Evolutionary conservation across 2,888 invertebrate species (phyloP), one percentile per base, ranked within the genome.

Genomic region (Drosophila buzzatii): DNA sequence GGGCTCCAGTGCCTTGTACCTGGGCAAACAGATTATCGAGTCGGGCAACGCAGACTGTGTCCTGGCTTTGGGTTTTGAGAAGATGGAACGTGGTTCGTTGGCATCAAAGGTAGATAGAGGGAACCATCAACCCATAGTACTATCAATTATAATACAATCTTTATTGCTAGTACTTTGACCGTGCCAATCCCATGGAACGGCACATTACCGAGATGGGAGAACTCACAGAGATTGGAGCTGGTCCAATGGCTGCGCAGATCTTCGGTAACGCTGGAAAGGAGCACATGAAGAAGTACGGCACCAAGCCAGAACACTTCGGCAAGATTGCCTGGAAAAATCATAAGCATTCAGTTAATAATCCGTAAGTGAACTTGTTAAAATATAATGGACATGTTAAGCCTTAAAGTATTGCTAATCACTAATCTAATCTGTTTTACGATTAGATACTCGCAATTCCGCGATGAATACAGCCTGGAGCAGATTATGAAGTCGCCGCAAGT

Each of bases 261-360:
- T 99, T 99, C 93, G 99, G 98, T 37, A 98, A 98, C 93, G 99
- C 99, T 60, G 99, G 97, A 14, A 94, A 96, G 53, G 99, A 99
- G 91, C 99, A 99, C 91, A 99, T 93, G 92, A 85, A 81, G 67
- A 93, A 92, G 55, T 99, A 98, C 93, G 99, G 99, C 45, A 98
- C 98, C 0, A 98, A 96, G 73, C 96, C 97, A 18, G 96, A 97
- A 76, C 99, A 99, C 91, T 96, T 99, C 91, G 99, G 98, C 1
- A 99, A 99, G 94, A 98, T 99, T 90, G 99, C 99, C 0, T 96
- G 96, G 91, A 99, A 99, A 93, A 99, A 99, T 93, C 99, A 99
- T 92, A 96, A 97, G 82, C 99, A 99, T 93, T 99, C 99, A 7
- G 95, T 96, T 0, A 98, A 99, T 92, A 99, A 99, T 94, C 99